Evolutionary conservation across 2,113 vertebrate species (phyloP), one percentile per base, ranked within the genome.

Genomic region (Chloebia gouldiae): DNA sequence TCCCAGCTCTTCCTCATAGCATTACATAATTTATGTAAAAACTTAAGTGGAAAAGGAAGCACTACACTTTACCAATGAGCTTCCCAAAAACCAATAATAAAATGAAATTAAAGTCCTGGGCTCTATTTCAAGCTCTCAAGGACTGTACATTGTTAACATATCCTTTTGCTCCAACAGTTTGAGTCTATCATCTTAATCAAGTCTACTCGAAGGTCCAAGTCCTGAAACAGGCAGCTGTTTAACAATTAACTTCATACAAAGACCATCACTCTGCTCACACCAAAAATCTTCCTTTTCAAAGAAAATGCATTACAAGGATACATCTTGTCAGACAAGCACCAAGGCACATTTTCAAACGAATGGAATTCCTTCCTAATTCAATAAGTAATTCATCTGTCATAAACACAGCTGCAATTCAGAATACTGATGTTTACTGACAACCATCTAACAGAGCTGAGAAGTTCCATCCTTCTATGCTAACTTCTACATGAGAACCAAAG

Each of bases 1-100:
- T 65, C 25, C 44, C 28, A 33, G 47, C 37, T 83, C 1, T 0
- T 7, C 30, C 54, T 77, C 6, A 2, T 0, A 37, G 40, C 0
- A 1, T 15, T 56, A 37, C 17, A 60, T 30, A 57, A 11, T 37
- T 30, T 49, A 35, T 10, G 57, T 6, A 72, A 88, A 91, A 92
- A 61, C 2, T 6, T 13, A 83, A 61, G 5, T 28, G 19, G 33
- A 59, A 94, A 35, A 83, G 10, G 15, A 81, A 54, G 44, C 24
- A 35, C 37, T 33, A 68, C 0, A 3, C 13, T 81, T 78, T 20
- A 73, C 8, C 33, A 75, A 39, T 1, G 15, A 83, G 44, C 25
- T 75, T 81, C 61, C 33, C 25, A 37, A 92, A 81, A 78, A 12
- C 2, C 40, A 59, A 15, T 0, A 71, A 7, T 5, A 81, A 15